Evolutionary conservation across 2,113 vertebrate species (phyloP).

Genomic region (Tupaia chinensis): DNA sequence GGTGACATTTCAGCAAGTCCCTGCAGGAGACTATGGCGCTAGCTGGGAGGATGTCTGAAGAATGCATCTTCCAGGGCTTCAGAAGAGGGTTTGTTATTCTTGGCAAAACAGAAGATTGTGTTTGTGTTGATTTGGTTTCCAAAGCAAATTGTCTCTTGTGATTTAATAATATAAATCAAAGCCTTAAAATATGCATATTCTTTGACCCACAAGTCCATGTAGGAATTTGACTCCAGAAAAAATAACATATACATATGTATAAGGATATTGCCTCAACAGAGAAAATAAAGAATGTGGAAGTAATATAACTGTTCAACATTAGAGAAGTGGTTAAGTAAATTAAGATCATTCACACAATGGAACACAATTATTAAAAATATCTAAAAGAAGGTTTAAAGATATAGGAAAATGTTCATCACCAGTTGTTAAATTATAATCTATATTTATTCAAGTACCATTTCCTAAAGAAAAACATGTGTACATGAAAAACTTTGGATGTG

Average conservation of each 20-base stretch:
- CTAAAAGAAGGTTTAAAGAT: neutral
- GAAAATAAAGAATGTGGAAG: neutral
- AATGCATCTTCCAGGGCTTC: neutral
- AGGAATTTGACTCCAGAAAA: constrained; percentile 46
- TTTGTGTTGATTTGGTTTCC: constrained; percentile 67
- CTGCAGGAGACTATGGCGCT: neutral
- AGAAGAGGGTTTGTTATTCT: neutral
- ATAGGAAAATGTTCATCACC: neutral
- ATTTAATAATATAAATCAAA: constrained; percentile 64
- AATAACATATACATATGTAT: constrained; percentile 18
- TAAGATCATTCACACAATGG: neutral
- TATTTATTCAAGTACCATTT: neutral
- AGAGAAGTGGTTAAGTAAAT: neutral
- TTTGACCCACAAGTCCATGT: constrained; percentile 54
- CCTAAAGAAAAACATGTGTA: neutral
- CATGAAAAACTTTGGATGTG: neutral
- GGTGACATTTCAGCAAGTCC: neutral
- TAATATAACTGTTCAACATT: neutral
- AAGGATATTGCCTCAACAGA: neutral
- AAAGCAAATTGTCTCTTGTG: constrained; percentile 70
- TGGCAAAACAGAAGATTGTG: neutral
- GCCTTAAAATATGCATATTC: constrained; percentile 45
- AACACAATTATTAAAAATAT: constrained; percentile 11
- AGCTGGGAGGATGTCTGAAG: neutral
- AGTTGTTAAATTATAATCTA: neutral